Base-by-base conservation (phyloP, 2,113 vertebrate species). In the Galeopterus variegatus region DNA sequence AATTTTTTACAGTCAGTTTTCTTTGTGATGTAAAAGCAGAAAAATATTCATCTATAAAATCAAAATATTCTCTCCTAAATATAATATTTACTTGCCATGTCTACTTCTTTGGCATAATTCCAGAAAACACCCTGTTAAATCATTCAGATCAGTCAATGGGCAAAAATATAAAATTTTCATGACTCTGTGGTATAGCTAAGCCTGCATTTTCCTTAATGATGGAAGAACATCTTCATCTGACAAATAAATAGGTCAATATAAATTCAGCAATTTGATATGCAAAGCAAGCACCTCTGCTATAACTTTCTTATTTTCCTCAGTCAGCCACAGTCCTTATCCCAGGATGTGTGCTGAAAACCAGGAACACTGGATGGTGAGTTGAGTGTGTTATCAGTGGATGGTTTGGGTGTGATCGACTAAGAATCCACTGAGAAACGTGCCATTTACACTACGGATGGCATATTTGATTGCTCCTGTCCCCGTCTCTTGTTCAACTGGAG, bases 351-450 rank as follows among this genome's bases (percentile, higher is more conserved):
- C 76, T 33, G 33, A 33, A 50, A 36, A 70, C 9, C 21, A 41
- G 28, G 26, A n/a, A 23, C 4, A 60, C 28, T 12, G 48, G 52
- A 90, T 86, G 65, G 6, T 87, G 56, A 95, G 89, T 95, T 95
- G 96, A 81, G 19, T 90, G 67, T 64, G 69, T 96, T 83, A 97
- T 69, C 89, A 90, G 75, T 88, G 92, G 73, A 93, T 79, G 77
- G 41, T 56, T 86, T 69, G 94, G 93, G 75, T 96, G 72, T 0
- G 8, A 94, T 52, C 80, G 79, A 65, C 92, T 94, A 95, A 89
- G 48, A 69, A 87, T 41, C 75, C 94, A 72, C 82, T 65, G 94
- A 96, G 60, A 54, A 28, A 89, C 87, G 52, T 82, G 81, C 36
- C 95, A 76, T 93, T 0, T 93, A 83, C 95, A 92, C 50, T 50